Evolutionary conservation across 2,797 vertebrate species (phyloP), one percentile per base, ranked within the genome.

Genomic region (Jordanella pulchra): DNA sequence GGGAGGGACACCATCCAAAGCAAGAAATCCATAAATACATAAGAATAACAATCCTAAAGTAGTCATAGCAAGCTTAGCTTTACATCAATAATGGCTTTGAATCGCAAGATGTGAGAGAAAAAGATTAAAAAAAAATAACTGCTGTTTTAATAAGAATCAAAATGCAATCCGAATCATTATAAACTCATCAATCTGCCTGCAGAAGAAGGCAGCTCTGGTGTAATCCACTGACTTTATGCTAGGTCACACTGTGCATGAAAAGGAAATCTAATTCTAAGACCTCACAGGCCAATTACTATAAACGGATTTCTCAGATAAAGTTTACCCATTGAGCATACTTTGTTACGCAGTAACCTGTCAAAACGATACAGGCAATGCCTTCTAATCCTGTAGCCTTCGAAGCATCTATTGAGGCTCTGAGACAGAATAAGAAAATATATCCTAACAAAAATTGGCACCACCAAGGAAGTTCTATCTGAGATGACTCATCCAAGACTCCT

Each of bases 21-120:
- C 75, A 83, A 63, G 23, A 63, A 86, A 90, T 90, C 86, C 81
- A 88, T 87, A 82, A 86, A 48, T 51, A 35, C 73, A 67, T 75
- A 84, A 76, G 75, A 80, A 83, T 75, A n/a, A 68, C 47, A 78
- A 77, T 55, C 54, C 56, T 85, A 58, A 86, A 84, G 83, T 53
- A 54, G n/a, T 27, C 25, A 54, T 9, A 61, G 23, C 10, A 67
- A 76, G 66, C 71, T n/a, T 35, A 35, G 15, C 39, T 28, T 73
- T 53, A 61, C 66, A 67, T 81, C 71, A 71, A 21, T 56, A 28
- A 44, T 3, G 11, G 21, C n/a, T 23, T 51, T 32, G 32, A 25
- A 53, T 32, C 42, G 67, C 65, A 70, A 72, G 80, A 70, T 42
- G 74, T 71, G 30, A 69, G 50, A 4, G 0, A 71, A 48, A 53